These are phyloP conservation scores for Dolomedes plantarius DNA, from an alignment of 2,888 invertebrate genomes.

Conservation along the genomic window DNA sequence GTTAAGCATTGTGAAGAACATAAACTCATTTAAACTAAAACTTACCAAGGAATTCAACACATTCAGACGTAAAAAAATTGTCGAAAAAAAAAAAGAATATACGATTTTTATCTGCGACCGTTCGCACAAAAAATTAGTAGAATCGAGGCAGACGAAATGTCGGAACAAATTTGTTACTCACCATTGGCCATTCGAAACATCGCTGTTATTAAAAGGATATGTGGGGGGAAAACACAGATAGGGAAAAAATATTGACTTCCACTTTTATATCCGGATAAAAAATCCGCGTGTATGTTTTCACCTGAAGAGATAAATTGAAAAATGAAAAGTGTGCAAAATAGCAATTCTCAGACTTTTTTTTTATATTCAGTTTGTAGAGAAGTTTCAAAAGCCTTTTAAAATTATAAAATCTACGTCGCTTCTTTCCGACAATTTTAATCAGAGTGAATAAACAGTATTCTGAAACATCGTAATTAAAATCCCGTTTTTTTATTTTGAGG, in stretches of 20 bases:
- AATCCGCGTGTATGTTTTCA: conserved; percentile 2
- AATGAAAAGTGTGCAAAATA: not conserved
- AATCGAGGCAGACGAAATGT: conserved; percentile 6
- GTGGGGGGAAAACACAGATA: not conserved
- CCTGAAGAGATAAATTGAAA: conserved; percentile 12
- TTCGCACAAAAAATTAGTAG: conserved; percentile 1
- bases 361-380: not conserved
- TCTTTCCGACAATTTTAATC: not conserved
- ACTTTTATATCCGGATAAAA: conserved; percentile 13
- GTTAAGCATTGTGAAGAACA: too few species aligned
- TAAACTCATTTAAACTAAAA: not conserved
- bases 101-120: not conserved
- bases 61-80: not conserved
- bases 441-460: not conserved
- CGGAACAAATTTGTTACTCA: conserved; percentile 31
- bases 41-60: not conserved
- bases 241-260: conserved; percentile 9
- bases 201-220: conserved; percentile 20
- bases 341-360: not conserved
- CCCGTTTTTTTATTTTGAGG: not conserved
- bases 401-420: not conserved
- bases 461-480: not conserved
- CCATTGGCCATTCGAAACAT: conserved; percentile 32
- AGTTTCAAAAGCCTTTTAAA: not conserved
- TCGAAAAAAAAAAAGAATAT: not conserved